These are phyloP conservation scores for Psophia crepitans DNA, from an alignment of 2,113 vertebrate genomes.

Conservation along the genomic window DNA sequence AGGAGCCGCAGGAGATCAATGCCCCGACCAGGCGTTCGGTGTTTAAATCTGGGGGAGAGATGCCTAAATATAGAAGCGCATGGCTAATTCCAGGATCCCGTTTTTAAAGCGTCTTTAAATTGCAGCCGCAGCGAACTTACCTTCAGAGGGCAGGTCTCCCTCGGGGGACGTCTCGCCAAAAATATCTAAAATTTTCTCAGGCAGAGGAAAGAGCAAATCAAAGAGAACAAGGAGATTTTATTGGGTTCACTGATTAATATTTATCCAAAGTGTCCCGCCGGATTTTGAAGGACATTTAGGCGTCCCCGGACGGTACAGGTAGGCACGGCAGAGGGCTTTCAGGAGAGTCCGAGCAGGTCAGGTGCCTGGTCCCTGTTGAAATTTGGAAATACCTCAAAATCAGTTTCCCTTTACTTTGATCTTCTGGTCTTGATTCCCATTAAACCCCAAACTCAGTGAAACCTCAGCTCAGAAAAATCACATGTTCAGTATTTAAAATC, in stretches of 20 bases:
- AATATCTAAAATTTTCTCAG: neutral
- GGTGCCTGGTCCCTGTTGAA: neutral
- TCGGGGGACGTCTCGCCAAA: neutral
- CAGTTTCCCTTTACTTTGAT: neutral
- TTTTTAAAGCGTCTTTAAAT: neutral
- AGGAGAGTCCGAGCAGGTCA: neutral
- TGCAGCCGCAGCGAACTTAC: neutral
- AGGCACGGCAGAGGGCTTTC: neutral
- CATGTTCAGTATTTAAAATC: neutral
- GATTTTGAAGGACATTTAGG: neutral
- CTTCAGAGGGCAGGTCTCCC: neutral
- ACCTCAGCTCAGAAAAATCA: conserved; percentile 15
- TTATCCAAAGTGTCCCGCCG: neutral
- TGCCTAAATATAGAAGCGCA: neutral
- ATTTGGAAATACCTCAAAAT: neutral
- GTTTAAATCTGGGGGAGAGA: neutral
- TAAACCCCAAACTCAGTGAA: neutral
- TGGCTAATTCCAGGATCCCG: neutral
- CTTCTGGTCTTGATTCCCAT: neutral
- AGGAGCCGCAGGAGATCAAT: neutral
- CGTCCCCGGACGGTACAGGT: neutral
- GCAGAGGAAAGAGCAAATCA: neutral
- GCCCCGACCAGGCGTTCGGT: accelerated
- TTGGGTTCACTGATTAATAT: neutral
- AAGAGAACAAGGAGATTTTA: neutral